Evolutionary conservation across 2,797 vertebrate species (phyloP), one percentile per base, ranked within the genome.

Genomic region (Lacerta viridis): DNA sequence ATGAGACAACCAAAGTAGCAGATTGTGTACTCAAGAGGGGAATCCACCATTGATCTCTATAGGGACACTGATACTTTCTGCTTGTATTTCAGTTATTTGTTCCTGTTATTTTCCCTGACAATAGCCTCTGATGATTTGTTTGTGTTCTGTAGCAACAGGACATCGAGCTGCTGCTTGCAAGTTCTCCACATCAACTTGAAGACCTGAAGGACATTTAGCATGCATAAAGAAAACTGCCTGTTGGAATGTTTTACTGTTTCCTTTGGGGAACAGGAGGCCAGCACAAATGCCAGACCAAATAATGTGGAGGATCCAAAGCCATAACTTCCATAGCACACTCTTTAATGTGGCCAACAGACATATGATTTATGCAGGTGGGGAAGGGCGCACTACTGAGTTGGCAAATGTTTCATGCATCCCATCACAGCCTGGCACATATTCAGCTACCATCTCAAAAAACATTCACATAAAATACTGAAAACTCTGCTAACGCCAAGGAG

Each of bases 321-420:
- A 94, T 83, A 79, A 94, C 80, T 41, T 41, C 74, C 86, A 91
- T 1, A 88, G 85, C 75, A 88, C 79, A 84, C 69, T 92, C 84
- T 84, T 88, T 75, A 94, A 91, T 61, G 75, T 25, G 36, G n/a
- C 90, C 81, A 91, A 85, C 89, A 92, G 92, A 91, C 86, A 89
- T 55, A 72, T 84, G 64, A 85, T 86, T 85, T 80, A 20, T 4
- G 76, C 86, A 92, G 87, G 46, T 3, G 46, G 25, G 9, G 43
- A 29, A 11, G 75, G 43, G 43, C 15, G 43, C 77, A 79, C 6
- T 17, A n/a, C 5, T 17, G 13, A 71, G 90, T 92, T 90, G 76
- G 89, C 93, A 94, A 92, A 94, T 41, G 82, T 91, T 92, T 90
- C 90, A 87, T 92, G 88, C 68, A 93, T 92, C 92, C 93, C 74